Evolutionary conservation across 2,113 vertebrate species (phyloP), one percentile per base, ranked within the genome.

Genomic region (Anolis carolinensis): DNA sequence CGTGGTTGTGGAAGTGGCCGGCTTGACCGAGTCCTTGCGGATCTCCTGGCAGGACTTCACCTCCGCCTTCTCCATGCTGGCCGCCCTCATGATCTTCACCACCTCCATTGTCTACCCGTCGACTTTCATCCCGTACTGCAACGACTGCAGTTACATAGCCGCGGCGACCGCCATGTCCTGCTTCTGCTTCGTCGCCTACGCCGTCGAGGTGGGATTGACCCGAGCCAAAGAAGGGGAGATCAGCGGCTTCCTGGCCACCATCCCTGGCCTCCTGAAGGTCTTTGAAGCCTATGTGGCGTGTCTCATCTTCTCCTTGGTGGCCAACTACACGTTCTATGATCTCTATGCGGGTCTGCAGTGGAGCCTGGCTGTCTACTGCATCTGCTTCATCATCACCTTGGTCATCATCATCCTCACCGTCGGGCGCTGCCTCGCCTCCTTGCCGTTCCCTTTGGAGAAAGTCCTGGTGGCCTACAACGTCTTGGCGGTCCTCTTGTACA

Each of bases 31-130:
- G 0, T 92, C 87, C 82, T 73, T 98, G 85, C 97, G 96, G 0
- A 94, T 98, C 82, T 98, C 97, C 92, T 98, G 98, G 98, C 95
- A 96, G 0, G 97, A 98, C 92, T 97, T 98, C 94, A 98, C 96
- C 1, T 91, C 96, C 0, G 96, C 97, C 25, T 98, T 97, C 84
- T 95, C 97, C 90, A 97, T 98, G 97, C 86, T 98, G 92, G 97
- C 97, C 0, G 82, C 96, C 0, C 82, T 98, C 36, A 97, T 98
- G 98, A 89, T 97, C 89, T 92, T 98, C 86, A 95, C 97, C 21
- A 92, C 96, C 3, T 97, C 97, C 0, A 92, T 98, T 84, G 93
- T 98, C 85, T 98, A 96, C 89, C 96, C 98, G 0, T 18, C 95
- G 79, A 91, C 91, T 91, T 97, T 55, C 44, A 92, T 96, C 83